A percentile compares a stretch with the other conserved stretches of the same genome.
Evolutionary conservation across 2,888 invertebrate genomes (phyloP).

Genomic region (Noctua comes): DNA sequence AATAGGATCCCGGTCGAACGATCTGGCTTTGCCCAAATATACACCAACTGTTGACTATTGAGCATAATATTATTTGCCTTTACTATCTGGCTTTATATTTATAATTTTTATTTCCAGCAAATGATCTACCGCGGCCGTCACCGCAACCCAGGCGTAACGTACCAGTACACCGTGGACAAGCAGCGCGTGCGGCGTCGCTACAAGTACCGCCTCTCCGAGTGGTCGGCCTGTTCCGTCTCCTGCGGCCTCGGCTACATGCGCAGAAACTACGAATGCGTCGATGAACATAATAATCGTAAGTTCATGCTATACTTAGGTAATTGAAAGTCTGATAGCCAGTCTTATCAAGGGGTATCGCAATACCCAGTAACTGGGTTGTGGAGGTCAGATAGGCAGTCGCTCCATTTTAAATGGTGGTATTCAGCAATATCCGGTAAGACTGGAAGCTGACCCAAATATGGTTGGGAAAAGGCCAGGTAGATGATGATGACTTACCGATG

Average conservation of each 20-base stretch:
- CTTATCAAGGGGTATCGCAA: background rate
- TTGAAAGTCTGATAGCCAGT: background rate
- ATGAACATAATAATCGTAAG: constrained; percentile 81
- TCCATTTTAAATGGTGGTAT: background rate
- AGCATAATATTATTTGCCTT: background rate
- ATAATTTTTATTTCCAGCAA: constrained; percentile 78
- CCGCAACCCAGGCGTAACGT: constrained; percentile 95
- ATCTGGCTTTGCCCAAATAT: background rate
- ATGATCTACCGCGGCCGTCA: constrained; percentile 93
- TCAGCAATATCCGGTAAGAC: background rate
- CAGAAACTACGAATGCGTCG: constrained; percentile 84
- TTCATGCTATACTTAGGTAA: background rate
- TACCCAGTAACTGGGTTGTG: background rate
- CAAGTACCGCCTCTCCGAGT: constrained; percentile 94
- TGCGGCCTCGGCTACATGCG: constrained; percentile 94
- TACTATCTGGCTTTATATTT: background rate
- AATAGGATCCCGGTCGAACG: too few relatives aligned
- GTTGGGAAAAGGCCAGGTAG: background rate
- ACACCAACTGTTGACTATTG: background rate
- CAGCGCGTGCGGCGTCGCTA: constrained; percentile 89
- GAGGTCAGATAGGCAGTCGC: background rate
- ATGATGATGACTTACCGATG: background rate
- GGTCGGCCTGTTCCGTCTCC: constrained; percentile 94
- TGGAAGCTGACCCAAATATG: background rate
- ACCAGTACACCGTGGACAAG: constrained; percentile 94